Percentiles rank a stretch among this genome's conserved stretches.
Evolutionary conservation across 1,140 invertebrate species (phyloP).

Genomic region (Leptoteleia sp.): DNA sequence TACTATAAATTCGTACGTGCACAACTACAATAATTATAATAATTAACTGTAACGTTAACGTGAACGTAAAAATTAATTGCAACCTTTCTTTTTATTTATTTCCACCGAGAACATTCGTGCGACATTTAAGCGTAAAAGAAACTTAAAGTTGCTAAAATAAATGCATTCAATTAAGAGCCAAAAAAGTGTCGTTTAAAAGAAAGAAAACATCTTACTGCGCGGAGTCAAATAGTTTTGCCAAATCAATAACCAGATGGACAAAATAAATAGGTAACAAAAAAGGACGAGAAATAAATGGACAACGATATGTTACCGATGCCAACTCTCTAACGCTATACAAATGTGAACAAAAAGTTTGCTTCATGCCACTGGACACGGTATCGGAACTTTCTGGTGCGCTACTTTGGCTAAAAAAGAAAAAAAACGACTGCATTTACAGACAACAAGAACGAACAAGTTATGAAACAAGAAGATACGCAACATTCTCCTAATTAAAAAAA

Average conservation of each 20-base stretch:
- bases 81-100: too few species aligned
- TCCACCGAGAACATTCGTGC: constrained; percentile 21
- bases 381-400: constrained; percentile 19
- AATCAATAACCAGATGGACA: constrained; percentile 17
- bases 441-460: constrained; percentile 9
- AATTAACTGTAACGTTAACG: too few species aligned
- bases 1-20: neutral
- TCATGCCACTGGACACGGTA: constrained; percentile 23
- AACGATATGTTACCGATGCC: constrained; percentile 56
- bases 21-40: neutral
- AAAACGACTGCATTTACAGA: constrained; percentile 22
- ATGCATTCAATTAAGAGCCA: constrained; percentile 10
- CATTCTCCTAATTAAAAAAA: constrained; percentile 36
- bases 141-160: constrained; percentile 1
- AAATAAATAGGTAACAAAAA: constrained; percentile 16
- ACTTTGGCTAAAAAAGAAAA: too few species aligned
- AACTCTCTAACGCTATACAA: constrained; percentile 27
- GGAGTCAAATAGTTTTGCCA: neutral
- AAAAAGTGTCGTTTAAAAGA: constrained; percentile 7
- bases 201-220: neutral
- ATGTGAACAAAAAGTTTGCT: constrained; percentile 32
- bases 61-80: too few species aligned
- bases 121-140: constrained; percentile 2
- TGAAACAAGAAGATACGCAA: constrained; percentile 39
- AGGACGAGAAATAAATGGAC: constrained; percentile 22